These are phyloP conservation scores for Resseliella maxima DNA, from an alignment of 2,888 invertebrate species.

Conservation along the genomic window DNA sequence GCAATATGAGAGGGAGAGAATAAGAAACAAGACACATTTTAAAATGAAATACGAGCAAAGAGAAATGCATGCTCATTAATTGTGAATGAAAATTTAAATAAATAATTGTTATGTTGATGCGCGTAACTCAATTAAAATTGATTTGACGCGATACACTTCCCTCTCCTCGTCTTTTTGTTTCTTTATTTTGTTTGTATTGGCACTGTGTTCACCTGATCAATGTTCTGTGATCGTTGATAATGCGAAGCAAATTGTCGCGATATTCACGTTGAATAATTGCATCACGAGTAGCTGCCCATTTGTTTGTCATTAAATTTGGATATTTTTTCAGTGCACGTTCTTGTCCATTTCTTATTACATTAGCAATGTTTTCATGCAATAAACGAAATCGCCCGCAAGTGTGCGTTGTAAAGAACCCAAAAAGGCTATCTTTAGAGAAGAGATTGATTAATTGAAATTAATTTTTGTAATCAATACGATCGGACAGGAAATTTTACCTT, in stretches of 20 bases:
- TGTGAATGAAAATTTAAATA: neutral
- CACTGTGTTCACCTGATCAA: constrained; percentile 62
- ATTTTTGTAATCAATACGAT: too few species aligned
- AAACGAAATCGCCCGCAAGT: constrained; percentile 65
- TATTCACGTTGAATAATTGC: constrained; percentile 60
- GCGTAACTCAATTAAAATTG: neutral
- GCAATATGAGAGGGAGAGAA: neutral
- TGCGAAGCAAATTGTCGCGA: constrained; percentile 60
- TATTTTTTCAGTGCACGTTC: neutral
- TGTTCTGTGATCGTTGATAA: constrained; percentile 63
- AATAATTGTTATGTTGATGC: neutral
- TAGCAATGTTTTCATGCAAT: constrained; percentile 63
- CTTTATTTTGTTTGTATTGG: too few species aligned
- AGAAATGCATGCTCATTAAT: neutral
- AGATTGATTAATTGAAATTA: too few species aligned
- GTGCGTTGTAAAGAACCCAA: constrained; percentile 66
- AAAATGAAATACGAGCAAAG: constrained; percentile 29
- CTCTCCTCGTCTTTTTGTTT: too few species aligned
- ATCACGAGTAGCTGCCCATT: neutral
- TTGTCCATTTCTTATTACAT: constrained; percentile 60
- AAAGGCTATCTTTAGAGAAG: constrained; percentile 66
- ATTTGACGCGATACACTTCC: too few species aligned
- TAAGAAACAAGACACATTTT: neutral
- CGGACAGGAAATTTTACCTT: too few species aligned
- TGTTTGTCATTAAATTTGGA: neutral